These are phyloP conservation scores for Apis mellifera DNA, from an alignment of 1,140 invertebrate genomes.

Conservation along the genomic window DNA sequence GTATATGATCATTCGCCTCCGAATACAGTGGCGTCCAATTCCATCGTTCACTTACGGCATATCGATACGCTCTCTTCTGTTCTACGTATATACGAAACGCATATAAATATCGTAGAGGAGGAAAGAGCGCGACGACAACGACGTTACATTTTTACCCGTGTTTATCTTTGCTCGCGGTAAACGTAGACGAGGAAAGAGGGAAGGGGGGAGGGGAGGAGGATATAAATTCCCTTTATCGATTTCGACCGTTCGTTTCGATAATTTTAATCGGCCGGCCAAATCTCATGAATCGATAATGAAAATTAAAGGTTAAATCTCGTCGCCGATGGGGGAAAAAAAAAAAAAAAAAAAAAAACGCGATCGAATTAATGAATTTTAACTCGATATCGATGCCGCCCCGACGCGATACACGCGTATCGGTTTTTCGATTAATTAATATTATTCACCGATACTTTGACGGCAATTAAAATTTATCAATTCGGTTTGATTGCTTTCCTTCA, in stretches of 20 bases:
- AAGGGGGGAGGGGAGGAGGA: too few relatives aligned
- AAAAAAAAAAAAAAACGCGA: neutral
- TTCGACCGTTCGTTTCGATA: neutral
- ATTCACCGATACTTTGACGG: neutral
- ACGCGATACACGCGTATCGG: too few relatives aligned
- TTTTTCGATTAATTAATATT: constrained; percentile 17
- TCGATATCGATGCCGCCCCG: too few relatives aligned
- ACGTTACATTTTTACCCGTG: neutral
- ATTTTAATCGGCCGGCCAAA: neutral
- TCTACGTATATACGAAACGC: constrained; percentile 21
- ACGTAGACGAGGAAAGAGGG: too few relatives aligned
- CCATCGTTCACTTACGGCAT: neutral
- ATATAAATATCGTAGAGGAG: neutral
- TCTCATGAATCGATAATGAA: neutral
- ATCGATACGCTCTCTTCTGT: neutral
- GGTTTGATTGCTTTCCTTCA: neutral
- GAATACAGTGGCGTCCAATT: constrained; percentile 27
- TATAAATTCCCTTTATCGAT: neutral
- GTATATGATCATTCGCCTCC: neutral
- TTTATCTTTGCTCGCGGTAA: neutral
- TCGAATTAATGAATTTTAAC: neutral
- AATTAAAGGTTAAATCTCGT: neutral
- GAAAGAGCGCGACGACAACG: neutral
- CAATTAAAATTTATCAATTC: constrained; percentile 31
- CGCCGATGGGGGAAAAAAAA: too few relatives aligned